Evolutionary conservation across 2,113 vertebrate genomes (phyloP).

Genomic region (Aegithalos caudatus): DNA sequence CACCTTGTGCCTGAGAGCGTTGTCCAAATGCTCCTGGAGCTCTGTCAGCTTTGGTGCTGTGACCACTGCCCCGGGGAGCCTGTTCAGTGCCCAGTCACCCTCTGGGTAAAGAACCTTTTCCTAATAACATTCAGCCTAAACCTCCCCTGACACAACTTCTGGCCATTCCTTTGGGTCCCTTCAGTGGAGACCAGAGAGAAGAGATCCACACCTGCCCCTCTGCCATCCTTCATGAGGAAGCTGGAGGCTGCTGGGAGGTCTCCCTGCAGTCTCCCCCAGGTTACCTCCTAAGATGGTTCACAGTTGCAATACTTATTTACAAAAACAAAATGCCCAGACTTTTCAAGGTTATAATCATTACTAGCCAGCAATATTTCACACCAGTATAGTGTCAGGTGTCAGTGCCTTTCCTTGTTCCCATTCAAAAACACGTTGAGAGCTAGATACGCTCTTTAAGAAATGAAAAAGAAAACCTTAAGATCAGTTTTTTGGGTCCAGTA

Average conservation of each 20-base stretch:
- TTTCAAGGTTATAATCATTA: background rate
- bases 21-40: background rate
- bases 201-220: background rate
- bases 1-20: fast-evolving
- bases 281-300: background rate
- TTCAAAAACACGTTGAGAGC: background rate
- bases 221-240: background rate
- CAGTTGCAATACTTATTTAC: background rate
- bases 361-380: background rate
- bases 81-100: background rate
- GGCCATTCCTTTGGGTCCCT: background rate
- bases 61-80: background rate
- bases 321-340: background rate
- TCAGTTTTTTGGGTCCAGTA: background rate
- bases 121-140: background rate
- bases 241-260: background rate
- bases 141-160: background rate
- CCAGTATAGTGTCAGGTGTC: fast-evolving
- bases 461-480: background rate
- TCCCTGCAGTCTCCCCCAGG: background rate
- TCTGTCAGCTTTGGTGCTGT: background rate
- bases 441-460: background rate
- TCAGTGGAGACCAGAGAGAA: background rate
- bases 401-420: background rate
- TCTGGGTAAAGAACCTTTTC: background rate